Conservation (phyloP, 1,140 invertebrate genomes). For the Drosophila repletoides region DNA sequence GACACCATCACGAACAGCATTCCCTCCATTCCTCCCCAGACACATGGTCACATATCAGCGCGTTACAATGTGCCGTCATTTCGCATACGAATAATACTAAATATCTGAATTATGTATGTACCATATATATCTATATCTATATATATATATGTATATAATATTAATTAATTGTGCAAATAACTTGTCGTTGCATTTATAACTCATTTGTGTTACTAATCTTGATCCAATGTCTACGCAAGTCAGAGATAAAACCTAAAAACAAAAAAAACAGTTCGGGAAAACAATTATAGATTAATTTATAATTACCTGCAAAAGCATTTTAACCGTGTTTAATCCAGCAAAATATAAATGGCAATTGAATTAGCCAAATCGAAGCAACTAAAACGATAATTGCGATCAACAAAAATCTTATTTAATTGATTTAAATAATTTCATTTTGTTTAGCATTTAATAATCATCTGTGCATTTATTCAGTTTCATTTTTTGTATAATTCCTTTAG, state of each 20-base stretch:
- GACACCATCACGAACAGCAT: background rate
- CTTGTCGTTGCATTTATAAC: constrained; percentile 64
- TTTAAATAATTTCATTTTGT: constrained; percentile 80
- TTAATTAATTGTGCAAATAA: constrained; percentile 79
- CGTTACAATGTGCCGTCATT: constrained; percentile 36
- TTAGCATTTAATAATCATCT: too few species aligned
- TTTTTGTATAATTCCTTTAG: constrained; percentile 8
- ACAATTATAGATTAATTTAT: too few species aligned
- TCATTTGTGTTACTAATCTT: constrained; percentile 81
- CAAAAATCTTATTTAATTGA: constrained; percentile 79
- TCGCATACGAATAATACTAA: background rate
- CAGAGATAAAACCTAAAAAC: constrained; percentile 22
- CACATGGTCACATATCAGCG: constrained; percentile 50
- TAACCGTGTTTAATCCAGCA: constrained; percentile 12
- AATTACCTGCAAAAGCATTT: too few species aligned
- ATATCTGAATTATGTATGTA: constrained; percentile 23
- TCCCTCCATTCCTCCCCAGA: background rate
- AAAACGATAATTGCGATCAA: constrained; percentile 28
- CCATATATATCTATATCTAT: too few species aligned
- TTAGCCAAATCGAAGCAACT: constrained; percentile 41
- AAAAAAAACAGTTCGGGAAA: constrained; percentile 20
- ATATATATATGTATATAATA: constrained; percentile 48
- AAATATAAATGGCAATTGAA: constrained; percentile 13
- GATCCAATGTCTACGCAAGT: too few species aligned
- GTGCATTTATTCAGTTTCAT: constrained; percentile 20